phyloP scores from a whole-genome alignment of 92 coral and sea anemone genomes.

The Parazoanthus darwini region DNA sequence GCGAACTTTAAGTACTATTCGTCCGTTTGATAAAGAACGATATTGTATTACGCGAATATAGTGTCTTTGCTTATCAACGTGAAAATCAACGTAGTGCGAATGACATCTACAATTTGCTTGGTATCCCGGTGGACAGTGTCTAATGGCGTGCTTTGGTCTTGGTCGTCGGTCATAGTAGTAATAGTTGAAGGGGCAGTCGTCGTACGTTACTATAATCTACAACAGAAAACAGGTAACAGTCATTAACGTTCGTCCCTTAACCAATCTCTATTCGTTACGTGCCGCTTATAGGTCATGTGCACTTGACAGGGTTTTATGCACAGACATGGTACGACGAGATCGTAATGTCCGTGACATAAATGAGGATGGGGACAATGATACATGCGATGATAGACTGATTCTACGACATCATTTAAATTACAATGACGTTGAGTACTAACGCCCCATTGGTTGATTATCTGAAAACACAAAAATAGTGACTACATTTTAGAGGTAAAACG shows the following conservation, averaged over 20 bases:
- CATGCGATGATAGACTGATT: slow-evolving; percentile 13
- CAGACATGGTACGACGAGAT: slow-evolving; percentile 9
- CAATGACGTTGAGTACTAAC: slow-evolving; percentile 1
- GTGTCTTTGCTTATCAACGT: slow-evolving; percentile 1
- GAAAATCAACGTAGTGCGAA: not conserved
- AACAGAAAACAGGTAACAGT: slow-evolving; percentile 13
- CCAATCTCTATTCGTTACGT: slow-evolving; percentile 13
- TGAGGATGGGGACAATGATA: slow-evolving; percentile 14
- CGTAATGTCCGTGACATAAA: slow-evolving; percentile 11
- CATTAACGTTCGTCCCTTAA: slow-evolving; percentile 11
- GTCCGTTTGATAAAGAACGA: slow-evolving; percentile 11
- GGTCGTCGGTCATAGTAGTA: slow-evolving; percentile 3
- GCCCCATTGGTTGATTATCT: slow-evolving; percentile 6
- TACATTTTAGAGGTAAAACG: slow-evolving; percentile 7
- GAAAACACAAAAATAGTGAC: slow-evolving; percentile 2
- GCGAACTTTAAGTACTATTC: not conserved
- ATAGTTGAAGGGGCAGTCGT: not conserved
- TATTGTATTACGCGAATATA: slow-evolving; percentile 7
- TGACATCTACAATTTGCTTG: not conserved
- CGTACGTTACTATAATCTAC: not conserved
- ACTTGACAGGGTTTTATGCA: slow-evolving; percentile 13
- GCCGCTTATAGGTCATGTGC: slow-evolving; percentile 8
- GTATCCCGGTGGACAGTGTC: slow-evolving; percentile 10
- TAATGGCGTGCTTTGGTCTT: slow-evolving; percentile 8
- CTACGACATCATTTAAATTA: slow-evolving; percentile 11